phyloP scores from a whole-genome alignment of 2,797 vertebrate genomes.

The Sebastes paucispinis region DNA sequence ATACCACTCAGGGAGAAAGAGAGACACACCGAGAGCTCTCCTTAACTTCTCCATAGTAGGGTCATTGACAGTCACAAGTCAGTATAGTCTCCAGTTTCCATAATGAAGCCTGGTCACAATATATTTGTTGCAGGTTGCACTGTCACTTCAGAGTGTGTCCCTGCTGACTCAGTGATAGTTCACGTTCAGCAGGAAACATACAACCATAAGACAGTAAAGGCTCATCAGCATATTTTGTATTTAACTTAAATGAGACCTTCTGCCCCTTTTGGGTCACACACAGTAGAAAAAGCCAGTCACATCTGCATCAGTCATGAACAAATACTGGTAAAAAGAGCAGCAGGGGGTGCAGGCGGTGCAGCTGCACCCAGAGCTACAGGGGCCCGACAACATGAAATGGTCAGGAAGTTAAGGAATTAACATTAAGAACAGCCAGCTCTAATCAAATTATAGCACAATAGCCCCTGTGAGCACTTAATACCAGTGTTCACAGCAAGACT shows the following conservation, averaged over 20 bases:
- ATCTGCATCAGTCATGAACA: conserved; percentile 12
- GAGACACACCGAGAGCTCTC: not conserved
- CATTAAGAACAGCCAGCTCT: conserved; percentile 5
- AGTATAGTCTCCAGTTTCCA: not conserved
- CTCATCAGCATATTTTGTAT: not conserved
- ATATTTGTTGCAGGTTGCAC: not conserved
- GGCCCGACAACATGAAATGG: conserved; percentile 32
- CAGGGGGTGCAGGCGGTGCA: conserved; percentile 39
- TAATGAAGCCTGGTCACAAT: not conserved
- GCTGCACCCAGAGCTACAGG: conserved; percentile 43
- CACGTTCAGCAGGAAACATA: not conserved
- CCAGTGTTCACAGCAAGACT: not conserved
- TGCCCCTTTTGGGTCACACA: not conserved
- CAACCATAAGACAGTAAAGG: not conserved
- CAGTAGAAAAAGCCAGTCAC: conserved; percentile 8
- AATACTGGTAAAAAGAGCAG: conserved; percentile 22
- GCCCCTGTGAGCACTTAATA: not conserved
- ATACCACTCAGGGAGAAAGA: not conserved
- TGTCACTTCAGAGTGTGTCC: not conserved
- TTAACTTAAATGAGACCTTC: not conserved
- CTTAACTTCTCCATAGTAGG: not conserved
- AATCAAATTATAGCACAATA: not conserved
- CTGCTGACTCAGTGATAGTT: not conserved
- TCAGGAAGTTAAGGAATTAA: conserved; percentile 43
- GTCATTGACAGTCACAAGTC: not conserved